Conservation (phyloP, 2,888 invertebrate species). For the Synergus itoensis region DNA sequence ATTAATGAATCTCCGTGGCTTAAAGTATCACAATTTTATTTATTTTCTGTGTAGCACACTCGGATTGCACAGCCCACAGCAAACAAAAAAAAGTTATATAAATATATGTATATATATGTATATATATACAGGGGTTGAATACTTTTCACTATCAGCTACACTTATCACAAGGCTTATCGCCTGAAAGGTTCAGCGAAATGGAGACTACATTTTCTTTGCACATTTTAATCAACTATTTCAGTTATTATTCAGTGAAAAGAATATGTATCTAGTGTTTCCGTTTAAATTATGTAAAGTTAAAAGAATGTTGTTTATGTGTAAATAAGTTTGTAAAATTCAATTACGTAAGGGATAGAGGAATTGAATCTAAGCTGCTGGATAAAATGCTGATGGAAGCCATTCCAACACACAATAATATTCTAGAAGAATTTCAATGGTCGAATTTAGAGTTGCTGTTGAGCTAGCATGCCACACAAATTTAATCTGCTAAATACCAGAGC, state of each 20-base stretch:
- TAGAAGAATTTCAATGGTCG: constrained; percentile 59
- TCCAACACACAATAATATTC: no score
- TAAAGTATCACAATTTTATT: background rate
- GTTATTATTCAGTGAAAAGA: no score
- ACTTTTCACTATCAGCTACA: background rate
- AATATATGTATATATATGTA: no score
- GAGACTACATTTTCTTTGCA: no score
- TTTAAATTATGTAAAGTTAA: no score
- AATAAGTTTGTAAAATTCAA: no score
- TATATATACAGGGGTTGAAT: background rate
- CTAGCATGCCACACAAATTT: constrained; percentile 82
- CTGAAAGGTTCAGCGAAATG: background rate
- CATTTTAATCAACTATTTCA: no score
- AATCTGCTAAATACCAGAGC: constrained; percentile 51
- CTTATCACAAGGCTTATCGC: background rate
- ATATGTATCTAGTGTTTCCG: no score
- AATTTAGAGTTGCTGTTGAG: constrained; percentile 85
- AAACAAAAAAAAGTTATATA: background rate
- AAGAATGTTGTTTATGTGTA: no score
- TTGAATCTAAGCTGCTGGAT: no score
- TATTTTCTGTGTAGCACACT: background rate
- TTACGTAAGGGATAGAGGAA: no score
- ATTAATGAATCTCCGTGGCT: background rate
- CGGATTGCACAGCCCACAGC: background rate
- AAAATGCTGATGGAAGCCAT: no score